Evolutionary conservation across 2,113 vertebrate genomes (phyloP).

Genomic region (Nesogale talazaci): DNA sequence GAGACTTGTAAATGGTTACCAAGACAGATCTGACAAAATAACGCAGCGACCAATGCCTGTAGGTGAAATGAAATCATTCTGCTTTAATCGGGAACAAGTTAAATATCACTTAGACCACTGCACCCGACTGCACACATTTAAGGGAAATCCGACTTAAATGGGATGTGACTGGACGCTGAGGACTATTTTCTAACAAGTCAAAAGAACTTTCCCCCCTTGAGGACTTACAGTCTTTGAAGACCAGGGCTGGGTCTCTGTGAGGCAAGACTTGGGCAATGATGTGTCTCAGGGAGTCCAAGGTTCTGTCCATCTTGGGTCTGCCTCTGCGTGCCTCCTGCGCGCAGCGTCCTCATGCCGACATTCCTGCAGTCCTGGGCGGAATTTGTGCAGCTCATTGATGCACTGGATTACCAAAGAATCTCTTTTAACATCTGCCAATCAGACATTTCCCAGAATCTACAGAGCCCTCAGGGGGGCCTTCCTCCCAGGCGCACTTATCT

Average conservation of each 20-base stretch:
- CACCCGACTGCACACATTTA: conserved; percentile 65
- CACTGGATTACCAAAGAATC: conserved; percentile 84
- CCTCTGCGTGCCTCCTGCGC: conserved; percentile 75
- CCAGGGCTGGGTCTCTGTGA: conserved; percentile 85
- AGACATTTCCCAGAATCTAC: conserved; percentile 83
- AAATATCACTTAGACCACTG: conserved; percentile 72
- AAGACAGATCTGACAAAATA: conserved; percentile 62
- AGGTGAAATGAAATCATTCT: conserved; percentile 70
- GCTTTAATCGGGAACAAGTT: conserved; percentile 76
- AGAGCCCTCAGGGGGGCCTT: conserved; percentile 85
- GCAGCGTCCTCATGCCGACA: conserved; percentile 83
- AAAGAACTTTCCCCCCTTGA: conserved; percentile 47
- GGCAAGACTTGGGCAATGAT: conserved; percentile 84
- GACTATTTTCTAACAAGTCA: conserved; percentile 54
- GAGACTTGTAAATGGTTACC: conserved; percentile 45
- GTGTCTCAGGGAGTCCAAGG: conserved; percentile 84
- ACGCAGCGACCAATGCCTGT: background rate
- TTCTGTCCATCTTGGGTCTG: conserved; percentile 85
- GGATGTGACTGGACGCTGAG: conserved; percentile 71
- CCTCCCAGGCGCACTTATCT: conserved; percentile 89
- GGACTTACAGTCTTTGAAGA: conserved; percentile 92
- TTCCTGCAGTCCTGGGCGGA: conserved; percentile 77
- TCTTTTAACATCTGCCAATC: conserved; percentile 87
- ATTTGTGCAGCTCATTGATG: conserved; percentile 86
- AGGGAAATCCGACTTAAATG: conserved; percentile 66